Conservation (phyloP, 2,113 vertebrate species). For the Grammomys surdaster region DNA sequence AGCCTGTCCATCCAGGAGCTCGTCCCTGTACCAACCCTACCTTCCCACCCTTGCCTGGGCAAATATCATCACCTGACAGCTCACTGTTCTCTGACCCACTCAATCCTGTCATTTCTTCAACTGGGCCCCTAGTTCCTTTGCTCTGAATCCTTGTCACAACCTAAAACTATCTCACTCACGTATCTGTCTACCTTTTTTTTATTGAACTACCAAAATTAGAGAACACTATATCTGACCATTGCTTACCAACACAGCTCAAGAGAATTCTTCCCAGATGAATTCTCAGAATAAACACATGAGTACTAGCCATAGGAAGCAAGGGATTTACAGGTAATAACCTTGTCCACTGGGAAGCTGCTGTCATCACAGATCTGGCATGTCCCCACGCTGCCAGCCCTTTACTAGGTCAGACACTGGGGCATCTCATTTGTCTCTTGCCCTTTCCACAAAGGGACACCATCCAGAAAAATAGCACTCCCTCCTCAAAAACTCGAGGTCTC, state of each 20-base stretch:
- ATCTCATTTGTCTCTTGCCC: not conserved
- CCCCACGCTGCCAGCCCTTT: not conserved
- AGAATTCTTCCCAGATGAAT: not conserved
- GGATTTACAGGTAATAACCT: not conserved
- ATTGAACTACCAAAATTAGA: not conserved
- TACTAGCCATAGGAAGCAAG: not conserved
- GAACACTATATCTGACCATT: not conserved
- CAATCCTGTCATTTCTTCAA: not conserved
- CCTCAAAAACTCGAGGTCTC: not conserved
- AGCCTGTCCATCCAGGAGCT: not conserved
- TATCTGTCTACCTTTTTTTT: not conserved
- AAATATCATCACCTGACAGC: not conserved
- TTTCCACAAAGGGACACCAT: not conserved
- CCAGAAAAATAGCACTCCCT: not conserved
- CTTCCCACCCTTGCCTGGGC: not conserved
- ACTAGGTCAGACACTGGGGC: not conserved
- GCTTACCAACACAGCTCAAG: not conserved
- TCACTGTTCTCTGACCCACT: not conserved
- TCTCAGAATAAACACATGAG: not conserved
- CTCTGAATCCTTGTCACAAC: not conserved
- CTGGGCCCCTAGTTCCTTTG: not conserved
- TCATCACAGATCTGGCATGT: not conserved
- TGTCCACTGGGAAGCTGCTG: not conserved
- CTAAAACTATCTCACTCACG: not conserved
- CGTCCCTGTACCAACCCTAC: not conserved